Base-by-base conservation (phyloP, 2,888 invertebrate species). In the Eubasilissa splendida region DNA sequence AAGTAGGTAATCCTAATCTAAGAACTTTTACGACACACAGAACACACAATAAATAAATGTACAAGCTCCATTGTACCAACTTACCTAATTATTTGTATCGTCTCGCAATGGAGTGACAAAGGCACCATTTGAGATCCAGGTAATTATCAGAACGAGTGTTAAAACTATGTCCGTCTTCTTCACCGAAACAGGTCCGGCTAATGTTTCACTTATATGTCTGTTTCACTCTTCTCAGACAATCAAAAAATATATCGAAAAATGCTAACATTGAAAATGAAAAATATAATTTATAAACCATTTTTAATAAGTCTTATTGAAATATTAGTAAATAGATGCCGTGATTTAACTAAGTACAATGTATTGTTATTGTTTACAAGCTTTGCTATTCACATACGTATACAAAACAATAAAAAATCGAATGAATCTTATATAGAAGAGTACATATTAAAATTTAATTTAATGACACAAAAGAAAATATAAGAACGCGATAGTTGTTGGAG, bases 81-180 rank as follows among this genome's bases (percentile, higher is more conserved):
- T 78, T 59, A 78, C 78, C 78, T 71, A 73, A 33, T 71, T 31
- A 50, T 73, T 52, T 78, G 78, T 78, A 78, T 78, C 78, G 73
- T 78, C 78, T 60, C 58, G 33, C 70, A 60, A 11, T 22, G n/a
- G 78, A 50, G 59, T 53, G 71, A 54, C 42, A 71, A 71, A 73
- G 50, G 70, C 59, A 12, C 68, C 14, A 33, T 33, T 22, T 4
- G 58, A 59, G 50, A 74, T 50, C 52, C 59, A 53, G 73, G 56
- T 31, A 14, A 59, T 12, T 54, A 33, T 53, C 10, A 52, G 14
- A 66, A 66, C 5, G 9, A 42, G 7, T 42, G 42, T 42, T 42
- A 71, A 53, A 53, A 54, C 14, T 54, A 42, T n/a, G 74, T 74
- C 59, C 58, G 74, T 74, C 58, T 56, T 42, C 59, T 59, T 59